phyloP scores from a whole-genome alignment of 2,113 vertebrate species.

The Cyanocitta stelleri region DNA sequence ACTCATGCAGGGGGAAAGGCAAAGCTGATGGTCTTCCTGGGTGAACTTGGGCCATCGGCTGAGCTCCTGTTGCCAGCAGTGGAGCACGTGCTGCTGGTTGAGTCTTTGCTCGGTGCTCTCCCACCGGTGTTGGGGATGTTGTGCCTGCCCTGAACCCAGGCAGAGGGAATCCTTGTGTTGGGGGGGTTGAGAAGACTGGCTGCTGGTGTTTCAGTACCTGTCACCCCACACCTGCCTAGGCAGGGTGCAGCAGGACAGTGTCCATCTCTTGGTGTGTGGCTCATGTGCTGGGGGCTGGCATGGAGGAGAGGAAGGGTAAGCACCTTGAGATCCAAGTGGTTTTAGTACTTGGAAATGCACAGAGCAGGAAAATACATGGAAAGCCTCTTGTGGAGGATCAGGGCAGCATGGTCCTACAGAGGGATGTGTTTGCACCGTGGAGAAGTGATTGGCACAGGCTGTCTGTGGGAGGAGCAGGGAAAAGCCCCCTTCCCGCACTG shows the following conservation, averaged over 20 bases:
- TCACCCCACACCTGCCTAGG: not conserved
- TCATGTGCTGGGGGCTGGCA: not conserved
- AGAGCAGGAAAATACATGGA: not conserved
- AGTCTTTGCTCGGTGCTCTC: not conserved
- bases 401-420: not conserved
- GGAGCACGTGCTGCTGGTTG: fast-evolving
- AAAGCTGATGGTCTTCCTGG: not conserved
- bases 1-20: not conserved
- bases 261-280: not conserved
- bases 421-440: fast-evolving
- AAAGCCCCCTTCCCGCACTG: not conserved
- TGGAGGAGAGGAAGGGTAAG: not conserved
- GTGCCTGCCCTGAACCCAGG: not conserved
- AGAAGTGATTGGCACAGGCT: not conserved
- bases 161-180: not conserved
- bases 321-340: fast-evolving
- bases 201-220: not conserved
- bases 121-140: fast-evolving
- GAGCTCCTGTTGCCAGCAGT: not conserved
- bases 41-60: fast-evolving
- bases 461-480: not conserved
- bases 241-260: not conserved
- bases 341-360: not conserved
- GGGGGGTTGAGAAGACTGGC: not conserved
- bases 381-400: not conserved